Base-by-base conservation (phyloP, 2,888 invertebrate species). In the Liopterus haemorrhoidalis region DNA sequence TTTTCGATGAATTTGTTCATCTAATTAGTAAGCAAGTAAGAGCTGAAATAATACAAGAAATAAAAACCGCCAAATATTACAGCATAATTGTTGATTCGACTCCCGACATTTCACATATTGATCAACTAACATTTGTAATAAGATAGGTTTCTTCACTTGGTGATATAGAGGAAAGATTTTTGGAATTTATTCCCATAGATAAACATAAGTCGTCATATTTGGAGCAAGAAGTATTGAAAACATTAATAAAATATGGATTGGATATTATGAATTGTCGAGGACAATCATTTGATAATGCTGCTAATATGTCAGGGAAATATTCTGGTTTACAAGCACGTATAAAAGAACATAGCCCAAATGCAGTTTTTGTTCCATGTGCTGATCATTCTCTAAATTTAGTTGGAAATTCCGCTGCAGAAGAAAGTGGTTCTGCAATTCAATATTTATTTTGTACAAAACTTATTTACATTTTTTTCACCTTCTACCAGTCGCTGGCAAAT, bases 341-440 rank as follows among this genome's bases (percentile, higher is more conserved):
- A 8, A 35, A 35, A 35, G 30, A 30, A 30, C 30, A 30, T 30
- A 11, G 9, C 30, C 11, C 30, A 30, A 30, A 11, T 30, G 30
- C 30, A 5, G 30, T 30, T 30, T 30, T 30, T 11, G 11, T 30
- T 30, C 30, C 30, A 11, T 30, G 30, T 30, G 12, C 11, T 30
- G 12, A 30, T 30, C 30, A 30, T 30, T 30, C 30, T 11, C 11
- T 11, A 30, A 30, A 30, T 30, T 30, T 5, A 30, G 11, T 30
- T 9, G 30, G 30, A 30, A 30, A 30, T 30, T 30, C 12, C 30
- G 30, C 30, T 30, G 30, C 30, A 30, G 30, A 30, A 30, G 11
- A 11, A 8, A 11, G 30, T 30, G 5, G 30, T 11, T 5, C 30
- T 11, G 30, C 30, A 30, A 30, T 30, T 11, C 30, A 30, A 14